Evolutionary conservation across 2,888 invertebrate species (phyloP), one percentile per base, ranked within the genome.

Genomic region (Automeris io): DNA sequence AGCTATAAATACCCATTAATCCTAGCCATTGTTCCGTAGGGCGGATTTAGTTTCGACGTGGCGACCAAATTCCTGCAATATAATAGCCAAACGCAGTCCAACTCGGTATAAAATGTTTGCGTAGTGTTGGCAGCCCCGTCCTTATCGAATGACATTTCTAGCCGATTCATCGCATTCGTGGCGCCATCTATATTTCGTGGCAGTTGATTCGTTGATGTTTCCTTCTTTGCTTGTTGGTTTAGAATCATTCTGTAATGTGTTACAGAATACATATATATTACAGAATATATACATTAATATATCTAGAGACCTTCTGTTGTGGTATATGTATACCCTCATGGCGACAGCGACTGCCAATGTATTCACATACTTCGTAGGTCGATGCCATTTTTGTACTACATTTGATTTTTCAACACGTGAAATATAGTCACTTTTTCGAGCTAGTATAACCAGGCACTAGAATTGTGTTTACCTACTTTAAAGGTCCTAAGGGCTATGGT

Each of bases 61-160:
- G 81, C 86, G 3, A 79, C 87, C 39, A 90, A 64, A 63, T 89
- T 89, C 36, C 79, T 70, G 53, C 90, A 90, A 54, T 90, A 90
- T 31, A 90, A 56, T 39, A 88, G 65, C 90, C 90, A 90, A 8
- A 90, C 78, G 45, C 90, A 90, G 51, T 90, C 90, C 49, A 90
- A 50, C 21, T 87, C 85, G 0, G 83, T 83, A 42, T 69, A 79
- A 40, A 54, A 46, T 18, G 46, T 49, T 6, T 41, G 50, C 38
- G 57, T 51, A 1, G 40, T 36, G 46, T 41, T 70, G 61, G 61
- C 58, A 63, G 43, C 64, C 61, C 39, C 51, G 37, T 53, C 61
- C 47, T 58, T 60, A 40, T 59, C 63, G 57, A 56, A 77, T 7
- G 78, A 73, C 21, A 69, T 61, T 42, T 78, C 76, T 2, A 83